These are phyloP conservation scores for Limnodromus scolopaceus DNA, from an alignment of 2,797 vertebrate genomes.

Conservation along the genomic window DNA sequence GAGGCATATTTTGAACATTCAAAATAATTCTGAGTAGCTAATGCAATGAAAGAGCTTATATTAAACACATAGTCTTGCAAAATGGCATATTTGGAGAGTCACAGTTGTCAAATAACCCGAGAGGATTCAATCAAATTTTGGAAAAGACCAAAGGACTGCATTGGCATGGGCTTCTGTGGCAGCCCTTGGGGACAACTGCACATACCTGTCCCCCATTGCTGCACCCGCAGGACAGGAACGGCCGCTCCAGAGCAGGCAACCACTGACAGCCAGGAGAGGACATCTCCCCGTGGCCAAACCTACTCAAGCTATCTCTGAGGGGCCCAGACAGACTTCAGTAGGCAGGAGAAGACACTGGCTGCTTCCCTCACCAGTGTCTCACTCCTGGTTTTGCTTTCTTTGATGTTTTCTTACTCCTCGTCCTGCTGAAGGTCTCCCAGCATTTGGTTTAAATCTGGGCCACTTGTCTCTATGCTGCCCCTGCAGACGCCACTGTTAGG, in stretches of 20 bases:
- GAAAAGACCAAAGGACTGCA: neutral
- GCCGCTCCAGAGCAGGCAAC: neutral
- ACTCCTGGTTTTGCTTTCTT: rapidly evolving
- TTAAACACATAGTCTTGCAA: neutral
- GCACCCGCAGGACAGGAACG: neutral
- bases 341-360: neutral
- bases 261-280: neutral
- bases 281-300: neutral
- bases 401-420: neutral
- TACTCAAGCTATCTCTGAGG: neutral
- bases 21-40: neutral
- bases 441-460: rapidly evolving
- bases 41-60: neutral
- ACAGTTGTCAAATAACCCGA: neutral
- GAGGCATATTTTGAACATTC: neutral
- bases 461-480: neutral
- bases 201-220: neutral
- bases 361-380: neutral
- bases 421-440: neutral
- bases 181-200: neutral
- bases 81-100: neutral
- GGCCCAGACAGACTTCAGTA: neutral
- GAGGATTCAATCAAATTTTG: rapidly evolving
- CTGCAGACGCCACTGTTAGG: neutral
- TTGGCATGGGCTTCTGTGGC: neutral